Evolutionary conservation across 2,113 vertebrate genomes (phyloP).

Genomic region (Campylomormyrus tamandua): DNA sequence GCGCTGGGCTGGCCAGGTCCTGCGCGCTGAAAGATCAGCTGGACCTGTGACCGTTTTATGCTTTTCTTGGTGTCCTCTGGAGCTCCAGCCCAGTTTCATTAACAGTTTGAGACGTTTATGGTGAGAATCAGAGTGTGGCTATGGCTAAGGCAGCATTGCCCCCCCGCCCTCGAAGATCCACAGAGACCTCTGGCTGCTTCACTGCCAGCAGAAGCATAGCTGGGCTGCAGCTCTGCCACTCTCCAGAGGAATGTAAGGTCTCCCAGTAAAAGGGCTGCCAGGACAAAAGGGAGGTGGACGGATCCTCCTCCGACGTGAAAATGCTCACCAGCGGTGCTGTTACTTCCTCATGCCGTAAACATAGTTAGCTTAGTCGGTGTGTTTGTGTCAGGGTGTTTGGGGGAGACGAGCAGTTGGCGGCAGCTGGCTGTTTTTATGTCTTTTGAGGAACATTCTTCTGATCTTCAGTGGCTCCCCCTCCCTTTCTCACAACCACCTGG

Average conservation of each 20-base stretch:
- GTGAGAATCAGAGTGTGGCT: not conserved
- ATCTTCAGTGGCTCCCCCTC: constrained; percentile 43
- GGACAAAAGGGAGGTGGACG: not conserved
- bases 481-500: constrained; percentile 26
- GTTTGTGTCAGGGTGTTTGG: not conserved
- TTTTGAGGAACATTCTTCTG: constrained; percentile 52
- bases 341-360: constrained; percentile 46
- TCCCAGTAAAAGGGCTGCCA: not conserved
- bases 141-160: not conserved
- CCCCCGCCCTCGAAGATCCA: not conserved
- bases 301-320: constrained; percentile 35
- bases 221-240: not conserved
- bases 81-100: not conserved
- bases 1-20: not conserved
- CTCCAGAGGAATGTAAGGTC: not conserved
- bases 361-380: constrained; percentile 27
- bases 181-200: not conserved
- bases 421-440: constrained; percentile 44
- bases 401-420: not conserved
- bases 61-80: not conserved
- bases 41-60: not conserved
- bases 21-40: not conserved
- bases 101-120: not conserved
- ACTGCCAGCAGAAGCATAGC: not conserved
- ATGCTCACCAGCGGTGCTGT: constrained; percentile 44